phyloP scores from a whole-genome alignment of 2,888 invertebrate species.

The Isotomurus palustris region DNA sequence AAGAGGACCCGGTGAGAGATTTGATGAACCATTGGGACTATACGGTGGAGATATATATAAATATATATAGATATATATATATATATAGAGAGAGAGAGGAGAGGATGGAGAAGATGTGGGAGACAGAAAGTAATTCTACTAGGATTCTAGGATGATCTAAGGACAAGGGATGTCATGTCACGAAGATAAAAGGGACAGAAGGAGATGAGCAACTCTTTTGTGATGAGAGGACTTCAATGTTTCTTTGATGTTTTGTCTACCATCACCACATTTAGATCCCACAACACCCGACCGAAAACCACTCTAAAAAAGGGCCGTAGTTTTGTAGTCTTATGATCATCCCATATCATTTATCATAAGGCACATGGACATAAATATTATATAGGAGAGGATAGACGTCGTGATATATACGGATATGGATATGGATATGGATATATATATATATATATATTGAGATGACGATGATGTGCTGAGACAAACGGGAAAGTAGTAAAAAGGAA shows the following conservation, averaged over 20 bases:
- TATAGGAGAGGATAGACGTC: no score
- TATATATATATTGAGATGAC: not conserved
- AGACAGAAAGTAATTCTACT: no score
- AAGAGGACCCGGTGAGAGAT: not conserved
- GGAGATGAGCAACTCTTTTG: conserved; percentile 18
- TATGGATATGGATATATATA: no score
- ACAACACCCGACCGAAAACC: not conserved
- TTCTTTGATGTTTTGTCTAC: conserved; percentile 17
- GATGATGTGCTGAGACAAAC: not conserved
- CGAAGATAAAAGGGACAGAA: not conserved
- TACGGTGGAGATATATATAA: not conserved
- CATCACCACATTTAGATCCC: conserved; percentile 1
- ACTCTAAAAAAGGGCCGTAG: no score
- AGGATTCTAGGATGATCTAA: no score
- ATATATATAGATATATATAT: not conserved
- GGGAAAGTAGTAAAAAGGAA: not conserved
- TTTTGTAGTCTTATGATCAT: no score
- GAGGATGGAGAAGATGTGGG: not conserved
- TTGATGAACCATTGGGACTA: not conserved
- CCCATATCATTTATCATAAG: no score
- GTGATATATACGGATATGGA: no score
- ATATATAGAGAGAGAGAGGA: not conserved
- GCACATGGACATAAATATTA: no score
- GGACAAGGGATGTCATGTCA: no score
- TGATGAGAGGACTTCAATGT: conserved; percentile 1